Conservation (phyloP, 2,888 invertebrate genomes). For the Saturnia japonica region DNA sequence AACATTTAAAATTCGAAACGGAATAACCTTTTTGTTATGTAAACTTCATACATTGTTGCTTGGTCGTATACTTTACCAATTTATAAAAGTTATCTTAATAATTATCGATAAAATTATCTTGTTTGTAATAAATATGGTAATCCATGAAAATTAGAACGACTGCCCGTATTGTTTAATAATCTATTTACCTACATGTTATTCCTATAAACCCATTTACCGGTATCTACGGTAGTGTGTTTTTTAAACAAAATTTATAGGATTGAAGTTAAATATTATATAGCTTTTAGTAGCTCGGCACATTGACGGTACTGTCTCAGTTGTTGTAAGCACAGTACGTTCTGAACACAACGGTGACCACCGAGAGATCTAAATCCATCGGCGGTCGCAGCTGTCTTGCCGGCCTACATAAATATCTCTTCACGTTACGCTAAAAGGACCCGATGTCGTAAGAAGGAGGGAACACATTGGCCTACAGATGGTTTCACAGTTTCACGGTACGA, state of each 20-base stretch:
- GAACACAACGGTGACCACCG: no score
- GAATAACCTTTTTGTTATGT: not conserved
- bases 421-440: no score
- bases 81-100: not conserved
- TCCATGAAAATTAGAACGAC: slow-evolving; percentile 1
- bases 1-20: not conserved
- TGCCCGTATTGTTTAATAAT: not conserved
- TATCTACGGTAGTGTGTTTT: not conserved
- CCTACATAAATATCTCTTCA: no score
- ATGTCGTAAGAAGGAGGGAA: no score
- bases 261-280: no score
- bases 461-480: no score
- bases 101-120: not conserved
- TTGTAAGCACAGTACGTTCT: no score
- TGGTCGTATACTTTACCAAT: not conserved
- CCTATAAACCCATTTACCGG: not conserved
- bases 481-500: no score
- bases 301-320: no score
- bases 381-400: no score
- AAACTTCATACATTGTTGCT: not conserved
- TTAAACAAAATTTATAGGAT: not conserved
- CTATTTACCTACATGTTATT: slow-evolving; percentile 8
- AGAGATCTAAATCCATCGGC: no score
- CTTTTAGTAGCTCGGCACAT: no score
- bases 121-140: slow-evolving; percentile 6